These are phyloP conservation scores for Diaprepes abbreviatus DNA, from an alignment of 2,888 invertebrate species.

Conservation along the genomic window DNA sequence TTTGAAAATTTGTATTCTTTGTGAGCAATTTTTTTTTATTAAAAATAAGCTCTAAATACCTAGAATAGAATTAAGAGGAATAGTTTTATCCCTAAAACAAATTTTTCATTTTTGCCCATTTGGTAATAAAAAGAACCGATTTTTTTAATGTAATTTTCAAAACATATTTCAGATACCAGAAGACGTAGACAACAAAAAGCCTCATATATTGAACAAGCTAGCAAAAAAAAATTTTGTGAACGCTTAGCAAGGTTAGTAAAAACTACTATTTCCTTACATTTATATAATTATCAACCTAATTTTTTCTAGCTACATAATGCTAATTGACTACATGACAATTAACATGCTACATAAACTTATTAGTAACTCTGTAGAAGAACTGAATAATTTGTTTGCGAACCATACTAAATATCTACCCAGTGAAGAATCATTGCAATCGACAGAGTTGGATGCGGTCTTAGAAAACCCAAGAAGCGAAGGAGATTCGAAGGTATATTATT, in stretches of 20 bases:
- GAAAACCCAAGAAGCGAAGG: constrained; percentile 68
- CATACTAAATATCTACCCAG: constrained; percentile 72
- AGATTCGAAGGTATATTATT: constrained; percentile 65
- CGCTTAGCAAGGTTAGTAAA: constrained; percentile 80
- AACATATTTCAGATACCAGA: constrained; percentile 47
- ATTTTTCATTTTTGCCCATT: no score
- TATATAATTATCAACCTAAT: constrained; percentile 15
- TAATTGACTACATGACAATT: constrained; percentile 80
- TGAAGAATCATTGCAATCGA: constrained; percentile 64
- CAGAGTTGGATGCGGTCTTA: constrained; percentile 66
- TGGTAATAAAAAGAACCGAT: no score
- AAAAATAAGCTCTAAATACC: no score
- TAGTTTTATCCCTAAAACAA: no score
- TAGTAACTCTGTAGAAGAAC: constrained; percentile 73
- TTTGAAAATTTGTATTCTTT: no score
- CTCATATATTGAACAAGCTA: constrained; percentile 89
- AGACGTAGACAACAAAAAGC: constrained; percentile 54
- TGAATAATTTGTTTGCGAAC: constrained; percentile 71
- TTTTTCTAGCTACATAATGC: constrained; percentile 76
- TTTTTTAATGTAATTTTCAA: no score
- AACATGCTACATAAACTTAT: constrained; percentile 78
- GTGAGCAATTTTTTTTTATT: no score
- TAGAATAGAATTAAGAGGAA: no score
- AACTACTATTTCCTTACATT: no score
- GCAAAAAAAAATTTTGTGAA: constrained; percentile 85